Base-by-base conservation (phyloP, 1,140 invertebrate genomes). In the Panagrolaimus sp. region DNA sequence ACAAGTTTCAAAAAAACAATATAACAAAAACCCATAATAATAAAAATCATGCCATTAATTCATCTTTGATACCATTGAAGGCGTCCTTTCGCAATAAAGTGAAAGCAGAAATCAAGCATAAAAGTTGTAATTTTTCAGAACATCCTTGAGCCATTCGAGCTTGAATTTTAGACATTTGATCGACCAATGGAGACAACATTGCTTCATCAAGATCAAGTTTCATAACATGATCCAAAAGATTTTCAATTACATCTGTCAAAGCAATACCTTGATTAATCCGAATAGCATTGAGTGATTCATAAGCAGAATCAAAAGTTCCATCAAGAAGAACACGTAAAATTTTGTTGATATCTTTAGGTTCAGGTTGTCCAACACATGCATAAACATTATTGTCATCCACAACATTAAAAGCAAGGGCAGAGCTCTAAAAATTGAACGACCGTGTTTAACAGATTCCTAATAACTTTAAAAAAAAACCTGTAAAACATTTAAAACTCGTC, bases 371-470 rank as follows among this genome's bases (percentile, higher is more conserved):
- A 21, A 97, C 93, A 85, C 95, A 98, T 5, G 89, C 89, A 83
- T 98, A 98, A 1, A 98, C 94, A 84, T 90, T 92, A 71, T 93
- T 89, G 85, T 95, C 93, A 73, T 89, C 91, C 0, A 97, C 91
- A 71, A 87, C 84, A 76, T 90, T 89, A 72, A 84, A 94, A 8
- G 94, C 93, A 84, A 90, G 86, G 63, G 89, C 89, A 70, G 94
- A 91, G 85, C 92, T 94, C 87, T 98, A 91, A 55, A 84, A 76
- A 55, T 38, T 66, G 32, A 63, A 24, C 24, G 32, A 38, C 21
- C 28, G 12, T 69, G 1, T 38, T 38, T 28, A 46, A 32, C 32
- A 43, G 43, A 55, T 67, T n/a, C 21, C 74, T 46, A 24, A 21
- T n/a, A n/a, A 32, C 28, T 44, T 1, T n/a, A 43, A 15, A 17